Percentiles rank a stretch among this genome's conserved stretches.
These are phyloP conservation scores for Danaus melanippus DNA, from an alignment of 1,140 invertebrate species.

Conservation along the genomic window DNA sequence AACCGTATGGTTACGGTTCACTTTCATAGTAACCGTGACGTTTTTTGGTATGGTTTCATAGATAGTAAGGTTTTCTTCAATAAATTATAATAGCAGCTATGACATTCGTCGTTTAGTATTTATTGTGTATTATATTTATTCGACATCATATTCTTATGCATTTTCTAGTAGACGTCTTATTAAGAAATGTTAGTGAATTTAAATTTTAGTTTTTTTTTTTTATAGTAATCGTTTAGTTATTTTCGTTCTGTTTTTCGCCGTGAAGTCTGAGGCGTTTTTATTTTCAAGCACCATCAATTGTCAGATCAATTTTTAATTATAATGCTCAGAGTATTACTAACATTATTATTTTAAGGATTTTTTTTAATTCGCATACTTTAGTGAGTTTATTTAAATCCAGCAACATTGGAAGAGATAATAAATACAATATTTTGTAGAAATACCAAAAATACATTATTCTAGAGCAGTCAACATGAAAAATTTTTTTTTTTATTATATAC, in stretches of 20 bases:
- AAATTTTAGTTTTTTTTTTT: too few relatives aligned
- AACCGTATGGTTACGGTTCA: too few relatives aligned
- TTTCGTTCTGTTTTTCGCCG: too few relatives aligned
- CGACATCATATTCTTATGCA: constrained; percentile 15
- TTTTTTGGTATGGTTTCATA: too few relatives aligned
- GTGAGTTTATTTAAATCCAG: background rate
- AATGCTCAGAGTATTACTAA: constrained; percentile 5
- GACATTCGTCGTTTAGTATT: constrained; percentile 14
- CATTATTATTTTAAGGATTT: constrained; percentile 22
- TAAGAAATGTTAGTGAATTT: constrained; percentile 2
- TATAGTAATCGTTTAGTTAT: too few relatives aligned
- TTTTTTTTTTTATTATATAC: constrained; percentile 3
- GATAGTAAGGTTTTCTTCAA: constrained; percentile 1
- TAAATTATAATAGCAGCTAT: constrained; percentile 7
- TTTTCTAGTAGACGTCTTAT: constrained; percentile 22
- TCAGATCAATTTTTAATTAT: too few relatives aligned
- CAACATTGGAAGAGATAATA: background rate
- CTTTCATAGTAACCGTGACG: too few relatives aligned
- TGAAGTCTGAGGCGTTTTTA: too few relatives aligned
- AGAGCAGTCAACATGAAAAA: background rate
- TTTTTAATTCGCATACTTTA: constrained; percentile 11
- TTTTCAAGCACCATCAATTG: too few relatives aligned
- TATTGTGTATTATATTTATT: constrained; percentile 23
- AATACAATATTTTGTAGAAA: constrained; percentile 11
- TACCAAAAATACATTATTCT: too few relatives aligned